Conservation (phyloP, 2,797 vertebrate genomes). For the Sebastes glaucus region DNA sequence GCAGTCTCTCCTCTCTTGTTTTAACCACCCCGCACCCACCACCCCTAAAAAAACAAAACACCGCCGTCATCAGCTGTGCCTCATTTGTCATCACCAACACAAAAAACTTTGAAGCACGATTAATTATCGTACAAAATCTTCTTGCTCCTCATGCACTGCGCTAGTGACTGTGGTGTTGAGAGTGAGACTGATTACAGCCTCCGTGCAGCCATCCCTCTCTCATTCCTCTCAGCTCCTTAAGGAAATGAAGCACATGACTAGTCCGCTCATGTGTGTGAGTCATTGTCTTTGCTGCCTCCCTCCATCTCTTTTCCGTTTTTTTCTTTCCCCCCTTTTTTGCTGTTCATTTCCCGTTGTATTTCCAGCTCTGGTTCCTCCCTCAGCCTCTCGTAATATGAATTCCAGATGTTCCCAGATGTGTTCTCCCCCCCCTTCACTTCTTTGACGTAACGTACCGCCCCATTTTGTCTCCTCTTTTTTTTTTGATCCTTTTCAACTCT, state of each 20-base stretch:
- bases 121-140: slow-evolving; percentile 5
- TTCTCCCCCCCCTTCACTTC: not conserved
- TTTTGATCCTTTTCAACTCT: slow-evolving; percentile 15
- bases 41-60: not conserved
- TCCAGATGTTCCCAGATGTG: slow-evolving; percentile 61
- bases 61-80: slow-evolving; percentile 1
- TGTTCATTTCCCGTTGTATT: slow-evolving; percentile 46
- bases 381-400: slow-evolving; percentile 36
- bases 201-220: slow-evolving; percentile 15
- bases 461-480: slow-evolving; percentile 2
- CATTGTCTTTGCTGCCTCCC: slow-evolving; percentile 74
- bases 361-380: slow-evolving; percentile 23
- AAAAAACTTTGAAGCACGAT: not conserved
- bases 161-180: slow-evolving; percentile 6
- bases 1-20: slow-evolving; percentile 31
- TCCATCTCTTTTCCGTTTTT: slow-evolving; percentile 27
- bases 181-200: slow-evolving; percentile 33
- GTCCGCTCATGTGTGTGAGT: slow-evolving; percentile 81
- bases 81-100: slow-evolving; percentile 11
- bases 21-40: not conserved
- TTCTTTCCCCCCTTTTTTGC: not conserved
- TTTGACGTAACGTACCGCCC: not conserved
- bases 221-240: slow-evolving; percentile 71
- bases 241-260: slow-evolving; percentile 83
- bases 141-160: slow-evolving; percentile 13